These are phyloP conservation scores for Teinopalpus imperialis DNA, from an alignment of 2,888 invertebrate species.

Conservation along the genomic window DNA sequence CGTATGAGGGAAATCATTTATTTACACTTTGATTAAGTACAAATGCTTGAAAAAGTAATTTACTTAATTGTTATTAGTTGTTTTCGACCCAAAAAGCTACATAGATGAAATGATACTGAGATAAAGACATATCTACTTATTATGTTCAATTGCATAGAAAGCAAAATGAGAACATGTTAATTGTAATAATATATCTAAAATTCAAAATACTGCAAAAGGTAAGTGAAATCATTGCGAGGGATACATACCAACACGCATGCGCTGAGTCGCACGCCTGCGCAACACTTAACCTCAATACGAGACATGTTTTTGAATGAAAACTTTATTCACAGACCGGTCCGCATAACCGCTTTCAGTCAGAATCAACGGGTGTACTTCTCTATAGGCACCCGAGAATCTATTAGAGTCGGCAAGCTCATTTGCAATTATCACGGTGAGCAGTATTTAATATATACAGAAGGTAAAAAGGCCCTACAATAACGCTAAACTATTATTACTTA, in stretches of 20 bases:
- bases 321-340: conserved; percentile 60
- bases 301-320: conserved; percentile 79
- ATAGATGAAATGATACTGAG: too few species aligned
- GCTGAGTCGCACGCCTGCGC: conserved; percentile 68
- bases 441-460: too few species aligned
- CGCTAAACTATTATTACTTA: too few species aligned
- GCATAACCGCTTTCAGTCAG: conserved; percentile 56
- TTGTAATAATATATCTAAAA: conserved; percentile 41
- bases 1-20: too few species aligned
- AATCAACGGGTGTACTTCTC: conserved; percentile 25
- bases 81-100: too few species aligned
- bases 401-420: conserved; percentile 13
- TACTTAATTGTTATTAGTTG: too few species aligned
- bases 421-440: conserved; percentile 13
- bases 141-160: too few species aligned
- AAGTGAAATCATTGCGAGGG: conserved; percentile 74
- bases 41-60: too few species aligned
- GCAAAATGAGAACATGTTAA: too few species aligned
- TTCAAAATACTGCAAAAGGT: conserved; percentile 58
- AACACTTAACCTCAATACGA: conserved; percentile 75
- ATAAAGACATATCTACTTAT: too few species aligned
- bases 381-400: conserved; percentile 9
- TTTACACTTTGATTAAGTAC: too few species aligned
- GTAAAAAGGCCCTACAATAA: too few species aligned
- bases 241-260: conserved; percentile 51